Evolutionary conservation across 1,140 invertebrate species (phyloP), one percentile per base, ranked within the genome.

Genomic region (Euwallacea similis): DNA sequence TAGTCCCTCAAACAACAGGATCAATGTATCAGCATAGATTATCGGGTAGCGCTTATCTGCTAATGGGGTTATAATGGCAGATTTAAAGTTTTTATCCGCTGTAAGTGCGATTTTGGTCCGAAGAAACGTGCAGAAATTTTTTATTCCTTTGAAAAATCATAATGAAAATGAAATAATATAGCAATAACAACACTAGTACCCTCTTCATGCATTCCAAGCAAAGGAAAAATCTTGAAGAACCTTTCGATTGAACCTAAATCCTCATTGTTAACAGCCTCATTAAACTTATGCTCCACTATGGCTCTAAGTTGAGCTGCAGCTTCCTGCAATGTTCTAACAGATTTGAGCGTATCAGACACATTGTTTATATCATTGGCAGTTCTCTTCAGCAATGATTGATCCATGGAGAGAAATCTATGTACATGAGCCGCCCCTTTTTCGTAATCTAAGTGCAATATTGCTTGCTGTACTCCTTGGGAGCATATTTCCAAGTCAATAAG

Each of bases 191-290:
- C 21, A 33, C 21, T 33, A 33, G 13, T 62, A 63, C 71, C 98
- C 78, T 95, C 93, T 54, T 93, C 88, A 73, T 98, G 93, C 83
- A 96, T 91, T 64, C 53, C 94, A 6, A 99, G 85, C 21, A 99
- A 85, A 2, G 98, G 98, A 83, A 99, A 99, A 77, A 99, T 91
- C 84, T 99, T 99, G 80, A 99, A 99, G 82, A 98, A 97, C 73
- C 97, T 94, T 89, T 99, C 97, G 13, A 98, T 92, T 3, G 94
- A 94, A 4, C 93, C 93, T 16, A 93, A 86, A 84, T 99, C 97
- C 79, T 95, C 91, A 56, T 88, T 88, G 66, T 89, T 88, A 0
- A 98, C 91, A 41, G 98, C 95, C 77, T 98, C 94, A 79, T 98
- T 93, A 81, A 99, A 97, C 76, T 92, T 92, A 50, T 86, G 86